phyloP scores from a whole-genome alignment of 2,797 vertebrate species.

The Emys orbicularis region DNA sequence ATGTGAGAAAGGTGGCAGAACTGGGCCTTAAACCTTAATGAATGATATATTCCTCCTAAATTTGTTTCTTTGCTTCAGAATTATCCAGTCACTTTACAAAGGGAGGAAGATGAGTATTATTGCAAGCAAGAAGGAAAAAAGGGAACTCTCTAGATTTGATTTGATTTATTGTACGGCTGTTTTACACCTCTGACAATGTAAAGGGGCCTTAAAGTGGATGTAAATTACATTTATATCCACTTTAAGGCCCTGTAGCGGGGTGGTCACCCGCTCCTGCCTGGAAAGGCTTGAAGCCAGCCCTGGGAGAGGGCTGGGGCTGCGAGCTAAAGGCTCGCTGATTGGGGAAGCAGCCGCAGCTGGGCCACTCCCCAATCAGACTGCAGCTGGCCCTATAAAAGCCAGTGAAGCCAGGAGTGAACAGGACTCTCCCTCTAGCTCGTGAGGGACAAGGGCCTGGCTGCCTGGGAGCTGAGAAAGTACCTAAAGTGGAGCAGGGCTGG shows the following conservation, averaged over 20 bases:
- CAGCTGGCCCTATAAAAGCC: no score
- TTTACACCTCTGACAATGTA: neutral
- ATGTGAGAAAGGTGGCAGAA: neutral
- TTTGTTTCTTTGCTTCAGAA: neutral
- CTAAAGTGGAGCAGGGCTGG: no score
- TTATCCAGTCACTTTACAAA: neutral
- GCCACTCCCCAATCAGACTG: no score
- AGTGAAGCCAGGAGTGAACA: no score
- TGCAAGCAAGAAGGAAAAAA: neutral
- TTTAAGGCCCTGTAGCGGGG: neutral
- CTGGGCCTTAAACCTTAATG: neutral
- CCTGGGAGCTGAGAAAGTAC: no score
- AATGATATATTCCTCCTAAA: neutral
- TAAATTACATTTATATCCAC: neutral
- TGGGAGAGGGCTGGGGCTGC: no score
- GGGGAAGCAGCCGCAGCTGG: no score
- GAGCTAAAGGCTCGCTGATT: no score
- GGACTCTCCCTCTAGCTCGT: no score
- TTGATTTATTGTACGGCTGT: neutral
- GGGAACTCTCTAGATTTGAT: neutral
- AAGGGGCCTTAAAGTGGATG: neutral
- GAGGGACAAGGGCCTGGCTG: no score
- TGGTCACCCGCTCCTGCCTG: no score
- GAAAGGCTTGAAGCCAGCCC: no score
- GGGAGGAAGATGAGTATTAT: neutral